Conservation (phyloP, 2,797 vertebrate species). For the Molossus alvarezi region DNA sequence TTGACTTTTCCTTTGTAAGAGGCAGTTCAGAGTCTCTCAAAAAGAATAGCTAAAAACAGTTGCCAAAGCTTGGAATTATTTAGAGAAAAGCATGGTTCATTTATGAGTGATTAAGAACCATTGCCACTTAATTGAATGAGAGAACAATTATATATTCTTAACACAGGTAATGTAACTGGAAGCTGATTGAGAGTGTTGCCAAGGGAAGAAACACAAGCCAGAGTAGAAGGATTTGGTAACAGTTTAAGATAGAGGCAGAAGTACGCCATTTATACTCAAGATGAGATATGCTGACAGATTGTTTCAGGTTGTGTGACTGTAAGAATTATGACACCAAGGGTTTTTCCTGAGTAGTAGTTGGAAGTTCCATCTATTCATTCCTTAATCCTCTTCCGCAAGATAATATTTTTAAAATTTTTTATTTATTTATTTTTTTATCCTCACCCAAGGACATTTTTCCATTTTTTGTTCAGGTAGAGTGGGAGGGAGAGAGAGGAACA, state of each 20-base stretch:
- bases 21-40: not conserved
- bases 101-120: slow-evolving; percentile 22
- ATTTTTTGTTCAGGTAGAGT: no score
- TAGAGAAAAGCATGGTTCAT: slow-evolving; percentile 32
- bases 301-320: slow-evolving; percentile 8
- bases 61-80: slow-evolving; percentile 45
- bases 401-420: not conserved
- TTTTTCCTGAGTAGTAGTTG: slow-evolving; percentile 1
- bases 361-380: not conserved
- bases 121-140: slow-evolving; percentile 45
- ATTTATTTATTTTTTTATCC: no score
- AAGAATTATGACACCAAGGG: not conserved
- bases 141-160: slow-evolving; percentile 41
- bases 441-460: no score
- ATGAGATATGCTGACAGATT: slow-evolving; percentile 34
- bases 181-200: not conserved
- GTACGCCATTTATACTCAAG: not conserved
- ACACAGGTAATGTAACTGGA: slow-evolving; percentile 3
- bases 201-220: slow-evolving; percentile 54
- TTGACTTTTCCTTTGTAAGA: slow-evolving; percentile 58
- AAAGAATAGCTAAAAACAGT: slow-evolving; percentile 52
- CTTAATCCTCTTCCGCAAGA: not conserved
- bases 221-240: slow-evolving; percentile 32
- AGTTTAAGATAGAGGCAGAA: slow-evolving; percentile 42
- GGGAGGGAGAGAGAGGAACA: no score